Evolutionary conservation across 2,888 invertebrate species (phyloP), one percentile per base, ranked within the genome.

Genomic region (Abscondita cerata): DNA sequence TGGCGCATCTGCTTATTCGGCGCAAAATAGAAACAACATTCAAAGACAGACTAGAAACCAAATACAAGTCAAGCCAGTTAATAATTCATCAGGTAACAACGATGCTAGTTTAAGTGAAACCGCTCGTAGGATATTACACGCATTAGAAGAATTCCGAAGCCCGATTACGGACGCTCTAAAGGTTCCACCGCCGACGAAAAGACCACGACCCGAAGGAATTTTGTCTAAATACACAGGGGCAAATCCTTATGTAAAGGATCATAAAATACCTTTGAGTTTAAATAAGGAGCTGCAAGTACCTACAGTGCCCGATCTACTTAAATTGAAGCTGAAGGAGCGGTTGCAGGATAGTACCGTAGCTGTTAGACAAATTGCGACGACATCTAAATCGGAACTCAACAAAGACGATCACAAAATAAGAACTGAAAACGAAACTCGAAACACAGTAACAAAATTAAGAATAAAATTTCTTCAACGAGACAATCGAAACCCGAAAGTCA

Each of bases 131-230:
- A 90, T 96, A 66, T 81, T 95, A 72, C 89, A 91, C 71, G 85
- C 93, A 3, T 81, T 96, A 56, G 92, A 95, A 76, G 87, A 90
- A 70, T 93, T 91, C 80, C 89, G 92, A 0, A 91, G 93, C 1
- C 93, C 95, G 0, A 80, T 93, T 52, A 83, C 83, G 44, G 93
- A 94, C 77, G 93, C 90, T 1, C 90, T 87, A 73, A 89, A 89
- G 74, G 91, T 93, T 77, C 91, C 92, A 1, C 69, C 82, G n/a
- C 78, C 79, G 44, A 67, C 77, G 20, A 79, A 76, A 59, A 75
- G 63, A 47, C 67, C 67, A 34, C 44, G 52, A 65, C 65, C 38
- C 53, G 62, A 57, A 62, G 75, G 72, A 50, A 68, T 75, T 50
- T 64, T 75, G 60, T 69, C 75, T 2, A 73, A 69, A 59, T 75